Evolutionary conservation across 2,113 vertebrate species (phyloP).

Genomic region (Alouatta palliata): DNA sequence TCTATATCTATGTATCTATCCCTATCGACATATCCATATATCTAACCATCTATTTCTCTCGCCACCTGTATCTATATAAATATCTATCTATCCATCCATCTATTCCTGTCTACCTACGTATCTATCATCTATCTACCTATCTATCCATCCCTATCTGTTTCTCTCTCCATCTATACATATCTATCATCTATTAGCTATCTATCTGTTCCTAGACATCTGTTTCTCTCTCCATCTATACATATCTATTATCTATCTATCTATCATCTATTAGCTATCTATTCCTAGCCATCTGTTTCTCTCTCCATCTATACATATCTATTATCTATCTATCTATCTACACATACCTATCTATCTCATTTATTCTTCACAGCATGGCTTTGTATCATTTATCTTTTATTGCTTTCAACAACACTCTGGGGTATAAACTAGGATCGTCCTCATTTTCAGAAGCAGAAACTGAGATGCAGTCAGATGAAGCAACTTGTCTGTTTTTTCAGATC

Average conservation of each 20-base stretch:
- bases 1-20: neutral
- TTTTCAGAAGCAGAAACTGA: neutral
- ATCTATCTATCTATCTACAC: neutral
- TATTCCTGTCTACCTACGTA: too few species aligned
- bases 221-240: too few species aligned
- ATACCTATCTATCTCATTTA: neutral
- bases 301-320: neutral
- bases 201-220: too few species aligned
- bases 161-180: too few species aligned
- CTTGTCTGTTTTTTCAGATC: neutral
- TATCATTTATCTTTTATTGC: neutral
- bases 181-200: neutral
- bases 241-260: too few species aligned
- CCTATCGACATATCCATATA: neutral
- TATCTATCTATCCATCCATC: too few species aligned
- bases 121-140: too few species aligned
- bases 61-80: too few species aligned
- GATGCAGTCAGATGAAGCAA: neutral
- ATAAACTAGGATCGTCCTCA: neutral
- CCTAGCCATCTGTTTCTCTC: too few species aligned
- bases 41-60: neutral
- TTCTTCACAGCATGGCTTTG: neutral
- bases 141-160: too few species aligned
- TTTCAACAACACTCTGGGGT: neutral
- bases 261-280: neutral